Evolutionary conservation across 30 jellyfish, hydroid and myxozoan species (phyloP), one percentile per base, ranked within the genome.

Genomic region (Chrysaora quinquecirrha): DNA sequence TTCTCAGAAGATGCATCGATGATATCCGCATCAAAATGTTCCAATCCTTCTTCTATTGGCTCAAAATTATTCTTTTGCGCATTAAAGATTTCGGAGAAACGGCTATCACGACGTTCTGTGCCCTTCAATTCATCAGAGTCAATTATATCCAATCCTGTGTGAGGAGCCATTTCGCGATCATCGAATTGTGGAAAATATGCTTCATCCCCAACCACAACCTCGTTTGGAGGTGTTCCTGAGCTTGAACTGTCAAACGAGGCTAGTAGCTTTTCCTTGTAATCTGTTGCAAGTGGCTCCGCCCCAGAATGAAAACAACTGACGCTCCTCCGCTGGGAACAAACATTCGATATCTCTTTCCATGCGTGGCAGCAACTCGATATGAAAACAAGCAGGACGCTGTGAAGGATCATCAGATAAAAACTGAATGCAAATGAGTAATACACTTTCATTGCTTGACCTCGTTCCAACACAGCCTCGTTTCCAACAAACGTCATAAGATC

Each of bases 191-290:
- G 92, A 30, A 82, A 82, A 3, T 29, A 49, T 3, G 70, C 64
- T 7, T 70, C 80, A 25, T 47, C 75, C 3, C 52, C 75, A 10
- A 62, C 83, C 18, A 29, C 73, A 47, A 27, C 65, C 38, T 80
- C 90, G 31, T 52, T 82, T 10, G 73, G 73, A 0, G 74, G 73
- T 35, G 82, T 69, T 3, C 10, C 3, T 27, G 85, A 30, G 75
- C 65, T 34, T 0, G 85, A 68, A 22, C 85, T 54, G 10, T 58
- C 92, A 70, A 82, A 82, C 79, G 92, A 68, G 79, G 92, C 92
- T 29, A 82, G 66, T 21, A 82, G 71, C 77, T 71, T 82, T 21
- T 69, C 83, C 34, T 82, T 82, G 82, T 82, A 82, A 27, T 70
- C 68, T 20, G 34, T 46, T 24, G 64, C 43, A 21, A 67, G 65